Evolutionary conservation across 2,113 vertebrate genomes (phyloP).

Genomic region (Callocephalon fimbriatum): DNA sequence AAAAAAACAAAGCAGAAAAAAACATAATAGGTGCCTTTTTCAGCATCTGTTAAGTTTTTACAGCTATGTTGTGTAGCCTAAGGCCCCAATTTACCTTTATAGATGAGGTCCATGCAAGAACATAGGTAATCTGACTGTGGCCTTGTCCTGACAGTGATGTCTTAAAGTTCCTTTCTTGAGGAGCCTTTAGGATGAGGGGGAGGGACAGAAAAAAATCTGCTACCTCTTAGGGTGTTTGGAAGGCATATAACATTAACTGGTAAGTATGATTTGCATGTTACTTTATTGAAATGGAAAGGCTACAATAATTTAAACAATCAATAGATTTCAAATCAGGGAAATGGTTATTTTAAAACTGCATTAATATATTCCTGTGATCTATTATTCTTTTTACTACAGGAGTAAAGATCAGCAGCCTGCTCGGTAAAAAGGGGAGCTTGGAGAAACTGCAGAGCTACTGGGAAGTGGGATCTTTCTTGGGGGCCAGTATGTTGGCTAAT

Average conservation of each 20-base stretch:
- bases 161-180: constrained; percentile 34
- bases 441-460: constrained; percentile 98
- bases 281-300: neutral
- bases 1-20: constrained; percentile 59
- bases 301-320: neutral
- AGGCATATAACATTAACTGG: neutral
- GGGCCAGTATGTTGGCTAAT: constrained; percentile 93
- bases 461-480: constrained; percentile 98
- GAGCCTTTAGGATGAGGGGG: constrained; percentile 52
- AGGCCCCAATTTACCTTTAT: constrained; percentile 73
- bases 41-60: constrained; percentile 74
- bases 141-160: constrained; percentile 59
- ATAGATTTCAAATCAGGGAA: neutral
- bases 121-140: constrained; percentile 49
- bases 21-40: constrained; percentile 71
- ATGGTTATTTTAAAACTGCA: neutral
- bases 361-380: neutral
- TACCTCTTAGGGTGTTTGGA: neutral
- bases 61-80: constrained; percentile 59
- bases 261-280: constrained; percentile 51
- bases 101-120: constrained; percentile 74
- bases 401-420: constrained; percentile 95
- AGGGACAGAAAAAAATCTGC: neutral
- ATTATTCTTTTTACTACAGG: constrained; percentile 78
- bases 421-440: constrained; percentile 96